A percentile compares a stretch with the other conserved stretches of the same genome.
These are phyloP conservation scores for Coelopa frigida DNA, from an alignment of 1,140 invertebrate species.

Conservation along the genomic window DNA sequence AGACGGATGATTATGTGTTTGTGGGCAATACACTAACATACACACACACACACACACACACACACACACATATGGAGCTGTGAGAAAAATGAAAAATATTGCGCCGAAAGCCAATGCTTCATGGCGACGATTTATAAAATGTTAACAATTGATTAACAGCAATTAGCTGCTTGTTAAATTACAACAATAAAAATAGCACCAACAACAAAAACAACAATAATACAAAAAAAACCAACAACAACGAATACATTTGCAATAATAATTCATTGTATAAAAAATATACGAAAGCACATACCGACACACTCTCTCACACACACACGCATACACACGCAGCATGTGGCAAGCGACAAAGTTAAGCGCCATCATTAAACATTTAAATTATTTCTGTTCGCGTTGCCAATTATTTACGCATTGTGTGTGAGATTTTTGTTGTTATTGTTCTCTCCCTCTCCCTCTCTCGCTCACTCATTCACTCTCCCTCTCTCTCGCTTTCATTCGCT, in stretches of 20 bases:
- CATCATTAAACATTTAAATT: too few relatives aligned
- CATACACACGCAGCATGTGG: too few relatives aligned
- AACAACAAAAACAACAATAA: constrained; percentile 6
- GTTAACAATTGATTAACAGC: not conserved
- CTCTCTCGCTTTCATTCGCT: too few relatives aligned
- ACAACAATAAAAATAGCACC: constrained; percentile 8
- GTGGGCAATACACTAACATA: not conserved
- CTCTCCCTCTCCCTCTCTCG: too few relatives aligned
- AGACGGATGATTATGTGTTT: too few relatives aligned
- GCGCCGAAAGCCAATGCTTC: too few relatives aligned
- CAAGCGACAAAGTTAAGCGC: too few relatives aligned
- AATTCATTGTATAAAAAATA: not conserved
- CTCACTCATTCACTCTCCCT: too few relatives aligned
- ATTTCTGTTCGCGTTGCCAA: too few relatives aligned
- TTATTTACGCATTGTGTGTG: too few relatives aligned
- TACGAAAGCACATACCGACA: not conserved
- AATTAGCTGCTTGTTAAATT: not conserved
- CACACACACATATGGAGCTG: not conserved
- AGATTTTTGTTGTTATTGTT: too few relatives aligned
- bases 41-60: not conserved
- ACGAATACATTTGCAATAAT: constrained; percentile 2
- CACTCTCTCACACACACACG: too few relatives aligned
- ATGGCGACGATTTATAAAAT: constrained; percentile 2
- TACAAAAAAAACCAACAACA: not conserved
- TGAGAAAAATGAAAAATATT: not conserved